These are phyloP conservation scores for Epinotia brunnichana DNA, from an alignment of 2,888 invertebrate genomes.

Conservation along the genomic window DNA sequence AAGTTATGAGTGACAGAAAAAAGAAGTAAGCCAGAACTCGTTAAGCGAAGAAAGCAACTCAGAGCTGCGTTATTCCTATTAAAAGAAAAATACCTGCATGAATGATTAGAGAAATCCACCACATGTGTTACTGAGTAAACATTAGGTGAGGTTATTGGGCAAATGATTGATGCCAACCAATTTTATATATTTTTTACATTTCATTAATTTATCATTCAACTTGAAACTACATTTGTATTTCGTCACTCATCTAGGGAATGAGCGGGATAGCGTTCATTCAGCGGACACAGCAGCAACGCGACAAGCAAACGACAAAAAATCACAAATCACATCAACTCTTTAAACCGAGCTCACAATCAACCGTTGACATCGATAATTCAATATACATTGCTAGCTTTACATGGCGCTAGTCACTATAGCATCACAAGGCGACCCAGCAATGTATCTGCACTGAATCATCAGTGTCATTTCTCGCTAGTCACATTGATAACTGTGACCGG, in stretches of 20 bases:
- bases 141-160: conserved; percentile 39
- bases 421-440: background rate
- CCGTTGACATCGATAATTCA: conserved; percentile 6
- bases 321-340: conserved; percentile 5
- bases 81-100: conserved; percentile 22
- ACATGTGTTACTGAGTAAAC: conserved; percentile 20
- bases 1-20: conserved; percentile 7
- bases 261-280: conserved; percentile 12
- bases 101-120: conserved; percentile 31
- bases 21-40: conserved; percentile 1
- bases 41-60: conserved; percentile 13
- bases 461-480: background rate
- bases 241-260: conserved; percentile 16
- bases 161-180: conserved; percentile 36
- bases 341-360: background rate
- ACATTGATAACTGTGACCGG: background rate
- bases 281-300: background rate
- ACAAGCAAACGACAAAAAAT: conserved; percentile 20
- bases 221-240: background rate
- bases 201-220: background rate
- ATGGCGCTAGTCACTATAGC: background rate
- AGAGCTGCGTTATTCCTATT: conserved; percentile 10
- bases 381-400: background rate
- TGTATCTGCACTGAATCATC: background rate
- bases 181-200: conserved; percentile 19